Percentiles rank a stretch among this genome's conserved stretches.
phyloP scores from a whole-genome alignment of 1,140 invertebrate species.

The Steinernema khuongi region DNA sequence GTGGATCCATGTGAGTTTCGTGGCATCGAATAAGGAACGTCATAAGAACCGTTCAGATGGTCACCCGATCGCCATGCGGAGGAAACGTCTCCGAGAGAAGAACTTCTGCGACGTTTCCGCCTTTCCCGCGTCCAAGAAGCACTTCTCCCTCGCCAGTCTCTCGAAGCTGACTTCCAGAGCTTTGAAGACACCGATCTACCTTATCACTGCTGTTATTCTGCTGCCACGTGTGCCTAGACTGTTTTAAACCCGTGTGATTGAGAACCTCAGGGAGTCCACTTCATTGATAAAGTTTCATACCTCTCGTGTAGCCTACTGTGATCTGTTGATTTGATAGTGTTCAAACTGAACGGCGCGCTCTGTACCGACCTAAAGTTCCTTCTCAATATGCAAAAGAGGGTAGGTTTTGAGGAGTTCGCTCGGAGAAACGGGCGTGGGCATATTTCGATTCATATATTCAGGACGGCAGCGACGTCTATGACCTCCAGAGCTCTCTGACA shows the following conservation, averaged over 20 bases:
- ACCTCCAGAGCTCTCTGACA: no score
- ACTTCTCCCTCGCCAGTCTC: not conserved
- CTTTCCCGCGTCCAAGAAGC: not conserved
- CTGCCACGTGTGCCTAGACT: not conserved
- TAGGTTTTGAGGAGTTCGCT: no score
- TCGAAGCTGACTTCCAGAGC: not conserved
- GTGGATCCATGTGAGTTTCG: not conserved
- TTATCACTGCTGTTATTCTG: not conserved
- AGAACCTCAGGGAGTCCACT: no score
- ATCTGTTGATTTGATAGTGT: no score
- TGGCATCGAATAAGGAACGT: not conserved
- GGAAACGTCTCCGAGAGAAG: not conserved
- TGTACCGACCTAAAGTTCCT: no score
- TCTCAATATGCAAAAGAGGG: no score
- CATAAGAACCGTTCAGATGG: constrained; percentile 2
- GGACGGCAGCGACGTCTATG: no score
- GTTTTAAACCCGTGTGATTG: not conserved
- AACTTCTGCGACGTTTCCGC: not conserved
- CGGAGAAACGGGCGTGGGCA: no score
- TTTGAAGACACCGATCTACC: not conserved
- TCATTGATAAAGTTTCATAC: no score
- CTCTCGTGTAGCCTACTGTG: no score
- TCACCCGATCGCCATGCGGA: not conserved
- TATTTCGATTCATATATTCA: not conserved
- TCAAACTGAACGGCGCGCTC: no score